Conservation (phyloP, 64 coral and sea anemone species). For the Catalaphyllia jardinei region DNA sequence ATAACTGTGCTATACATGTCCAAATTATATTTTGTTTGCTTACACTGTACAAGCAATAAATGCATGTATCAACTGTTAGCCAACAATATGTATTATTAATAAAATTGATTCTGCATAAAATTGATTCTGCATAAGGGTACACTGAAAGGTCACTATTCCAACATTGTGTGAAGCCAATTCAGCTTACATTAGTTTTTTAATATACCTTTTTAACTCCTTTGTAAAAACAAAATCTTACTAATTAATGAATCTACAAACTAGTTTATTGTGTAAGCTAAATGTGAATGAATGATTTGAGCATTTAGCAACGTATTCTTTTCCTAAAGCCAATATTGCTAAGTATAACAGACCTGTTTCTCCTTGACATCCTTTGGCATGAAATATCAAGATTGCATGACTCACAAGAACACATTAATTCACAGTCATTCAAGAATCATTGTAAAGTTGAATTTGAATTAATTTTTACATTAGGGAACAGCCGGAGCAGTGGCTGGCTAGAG, state of each 20-base stretch:
- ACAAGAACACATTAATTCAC: background rate
- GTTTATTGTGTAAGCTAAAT: too few relatives aligned
- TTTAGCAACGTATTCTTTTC: too few relatives aligned
- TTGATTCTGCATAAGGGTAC: background rate
- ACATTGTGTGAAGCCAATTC: background rate
- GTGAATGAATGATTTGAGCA: too few relatives aligned
- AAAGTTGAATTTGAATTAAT: background rate
- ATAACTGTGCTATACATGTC: too few relatives aligned
- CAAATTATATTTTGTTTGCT: too few relatives aligned
- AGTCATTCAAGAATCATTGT: background rate
- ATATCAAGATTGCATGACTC: background rate
- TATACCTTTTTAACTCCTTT: too few relatives aligned
- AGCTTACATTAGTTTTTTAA: background rate
- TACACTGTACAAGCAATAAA: background rate
- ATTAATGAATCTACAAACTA: too few relatives aligned
- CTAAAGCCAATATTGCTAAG: too few relatives aligned
- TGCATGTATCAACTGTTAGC: background rate
- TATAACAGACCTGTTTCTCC: background rate
- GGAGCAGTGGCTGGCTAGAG: constrained; percentile 84
- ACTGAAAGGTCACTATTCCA: background rate
- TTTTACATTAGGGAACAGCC: constrained; percentile 62
- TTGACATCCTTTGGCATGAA: background rate
- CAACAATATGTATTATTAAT: background rate
- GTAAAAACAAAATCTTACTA: too few relatives aligned
- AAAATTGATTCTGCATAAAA: background rate